Percentiles rank a stretch among this genome's conserved stretches.
Conservation (phyloP, 2,113 vertebrate species). For the Phalacrocorax brasilianus region DNA sequence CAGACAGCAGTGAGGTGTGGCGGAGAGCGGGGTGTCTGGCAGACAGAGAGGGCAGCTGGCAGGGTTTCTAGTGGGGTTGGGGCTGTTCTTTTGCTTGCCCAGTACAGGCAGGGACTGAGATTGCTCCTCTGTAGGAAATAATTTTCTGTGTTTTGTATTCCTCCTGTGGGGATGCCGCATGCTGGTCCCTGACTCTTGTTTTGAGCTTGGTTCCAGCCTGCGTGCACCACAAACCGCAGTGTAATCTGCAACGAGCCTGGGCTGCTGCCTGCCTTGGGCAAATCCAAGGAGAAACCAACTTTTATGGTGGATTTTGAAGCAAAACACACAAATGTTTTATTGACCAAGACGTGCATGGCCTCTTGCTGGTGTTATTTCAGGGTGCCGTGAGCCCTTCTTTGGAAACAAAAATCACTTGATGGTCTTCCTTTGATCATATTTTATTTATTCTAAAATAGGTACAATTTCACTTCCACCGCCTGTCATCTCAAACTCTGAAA, state of each 20-base stretch:
- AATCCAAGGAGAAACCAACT: neutral
- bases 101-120: neutral
- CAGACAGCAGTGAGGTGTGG: neutral
- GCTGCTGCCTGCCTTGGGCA: neutral
- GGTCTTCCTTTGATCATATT: neutral
- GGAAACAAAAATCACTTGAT: neutral
- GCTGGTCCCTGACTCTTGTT: neutral
- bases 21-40: too few relatives aligned
- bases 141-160: neutral
- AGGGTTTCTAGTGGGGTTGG: neutral
- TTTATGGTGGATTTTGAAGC: neutral
- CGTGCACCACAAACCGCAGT: rapidly evolving
- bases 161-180: rapidly evolving
- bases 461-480: neutral
- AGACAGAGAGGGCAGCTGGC: neutral
- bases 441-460: neutral
- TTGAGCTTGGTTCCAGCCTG: neutral
- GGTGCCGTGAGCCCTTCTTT: neutral
- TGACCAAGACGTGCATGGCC: rapidly evolving
- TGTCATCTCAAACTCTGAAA: neutral
- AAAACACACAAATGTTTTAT: neutral
- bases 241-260: neutral
- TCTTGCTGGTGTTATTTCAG: neutral
- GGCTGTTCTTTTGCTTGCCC: neutral
- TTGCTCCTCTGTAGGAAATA: neutral